Percentiles rank a stretch among this genome's conserved stretches.
Evolutionary conservation across 2,797 vertebrate species (phyloP).

Genomic region (Gallirallus australis): DNA sequence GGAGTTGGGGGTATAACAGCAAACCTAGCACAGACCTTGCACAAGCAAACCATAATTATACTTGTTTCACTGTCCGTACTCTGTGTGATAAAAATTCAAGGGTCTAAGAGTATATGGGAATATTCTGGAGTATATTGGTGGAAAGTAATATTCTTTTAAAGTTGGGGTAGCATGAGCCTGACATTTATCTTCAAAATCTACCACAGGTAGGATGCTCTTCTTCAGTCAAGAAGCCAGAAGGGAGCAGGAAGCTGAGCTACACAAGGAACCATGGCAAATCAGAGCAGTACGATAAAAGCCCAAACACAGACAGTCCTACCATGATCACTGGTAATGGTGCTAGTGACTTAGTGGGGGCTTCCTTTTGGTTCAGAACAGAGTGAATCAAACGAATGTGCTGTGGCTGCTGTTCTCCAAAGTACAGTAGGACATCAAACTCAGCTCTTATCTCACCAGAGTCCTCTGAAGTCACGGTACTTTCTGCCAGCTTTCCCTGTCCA

Average conservation of each 20-base stretch:
- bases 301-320: neutral
- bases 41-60: neutral
- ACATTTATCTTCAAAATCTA: neutral
- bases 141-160: neutral
- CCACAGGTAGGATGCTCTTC: neutral
- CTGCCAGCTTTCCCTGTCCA: neutral
- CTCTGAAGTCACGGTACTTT: neutral
- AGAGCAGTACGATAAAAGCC: neutral
- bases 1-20: neutral
- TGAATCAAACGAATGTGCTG: neutral
- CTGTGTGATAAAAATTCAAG: neutral
- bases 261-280: neutral
- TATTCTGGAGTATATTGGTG: neutral
- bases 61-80: neutral
- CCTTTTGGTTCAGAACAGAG: neutral
- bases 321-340: neutral
- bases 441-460: neutral
- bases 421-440: neutral
- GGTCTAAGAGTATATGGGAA: neutral
- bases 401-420: neutral
- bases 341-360: neutral
- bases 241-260: neutral
- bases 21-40: neutral
- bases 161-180: neutral
- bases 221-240: neutral